phyloP scores from a whole-genome alignment of 2,888 invertebrate genomes.

The Myopa testacea region DNA sequence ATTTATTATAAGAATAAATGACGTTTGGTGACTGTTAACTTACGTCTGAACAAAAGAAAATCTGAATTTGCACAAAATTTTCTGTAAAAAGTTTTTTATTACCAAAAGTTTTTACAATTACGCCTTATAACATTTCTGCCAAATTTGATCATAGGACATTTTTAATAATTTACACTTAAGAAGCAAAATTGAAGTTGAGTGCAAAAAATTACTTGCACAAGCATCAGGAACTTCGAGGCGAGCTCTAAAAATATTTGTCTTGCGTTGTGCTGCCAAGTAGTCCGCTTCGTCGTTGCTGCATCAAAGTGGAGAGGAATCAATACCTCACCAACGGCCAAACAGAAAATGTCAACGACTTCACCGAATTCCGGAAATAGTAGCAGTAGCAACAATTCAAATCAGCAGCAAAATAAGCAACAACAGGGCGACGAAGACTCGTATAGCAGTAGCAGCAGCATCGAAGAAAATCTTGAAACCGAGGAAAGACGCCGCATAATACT shows the following conservation, averaged over 20 bases:
- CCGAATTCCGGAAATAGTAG: conserved; percentile 62
- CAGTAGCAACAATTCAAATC: conserved; percentile 53
- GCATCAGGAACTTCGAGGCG: conserved; percentile 40
- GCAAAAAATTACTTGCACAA: conserved; percentile 21
- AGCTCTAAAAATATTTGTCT: conserved; percentile 21
- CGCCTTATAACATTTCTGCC: conserved; percentile 31
- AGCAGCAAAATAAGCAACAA: conserved; percentile 52
- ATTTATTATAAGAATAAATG: too few species aligned
- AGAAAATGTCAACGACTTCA: conserved; percentile 62
- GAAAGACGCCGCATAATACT: conserved; percentile 76
- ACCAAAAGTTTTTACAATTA: conserved; percentile 29
- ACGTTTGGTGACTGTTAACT: background rate
- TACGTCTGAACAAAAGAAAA: conserved; percentile 16
- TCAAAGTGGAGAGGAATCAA: conserved; percentile 33
- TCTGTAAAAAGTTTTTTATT: conserved; percentile 35
- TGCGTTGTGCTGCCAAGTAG: conserved; percentile 24
- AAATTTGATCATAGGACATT: conserved; percentile 2
- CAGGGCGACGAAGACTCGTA: conserved; percentile 56
- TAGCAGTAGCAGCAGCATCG: conserved; percentile 85
- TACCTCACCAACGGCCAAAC: conserved; percentile 34
- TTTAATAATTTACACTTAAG: background rate
- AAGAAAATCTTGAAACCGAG: conserved; percentile 83
- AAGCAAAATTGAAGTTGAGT: conserved; percentile 6
- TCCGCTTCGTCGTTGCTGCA: conserved; percentile 35
- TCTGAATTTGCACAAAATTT: conserved; percentile 36